phyloP scores from a whole-genome alignment of 2,113 vertebrate species.

The Bothrops jararaca region DNA sequence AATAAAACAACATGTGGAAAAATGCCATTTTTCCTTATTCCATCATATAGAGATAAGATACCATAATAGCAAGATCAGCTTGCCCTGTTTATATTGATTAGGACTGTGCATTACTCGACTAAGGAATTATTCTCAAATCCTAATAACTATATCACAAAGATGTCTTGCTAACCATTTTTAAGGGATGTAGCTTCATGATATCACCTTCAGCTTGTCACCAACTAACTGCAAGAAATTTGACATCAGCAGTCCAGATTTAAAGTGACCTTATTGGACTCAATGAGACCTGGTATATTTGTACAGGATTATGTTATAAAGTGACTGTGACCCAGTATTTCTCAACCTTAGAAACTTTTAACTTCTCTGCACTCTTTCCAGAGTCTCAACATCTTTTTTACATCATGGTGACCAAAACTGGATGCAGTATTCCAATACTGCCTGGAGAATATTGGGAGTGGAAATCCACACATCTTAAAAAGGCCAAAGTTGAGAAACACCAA shows the following conservation, averaged over 20 bases:
- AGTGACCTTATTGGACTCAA: not conserved
- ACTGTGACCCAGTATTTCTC: not conserved
- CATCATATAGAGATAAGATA: not conserved
- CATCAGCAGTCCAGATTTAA: not conserved
- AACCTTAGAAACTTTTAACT: not conserved
- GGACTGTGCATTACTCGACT: not conserved
- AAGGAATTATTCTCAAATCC: not conserved
- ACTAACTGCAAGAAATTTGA: not conserved
- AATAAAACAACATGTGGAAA: not conserved
- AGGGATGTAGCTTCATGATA: not conserved
- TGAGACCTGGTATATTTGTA: not conserved
- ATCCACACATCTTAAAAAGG: not conserved
- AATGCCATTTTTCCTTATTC: not conserved
- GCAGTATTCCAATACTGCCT: too few relatives aligned
- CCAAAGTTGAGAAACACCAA: not conserved
- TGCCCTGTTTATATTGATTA: not conserved
- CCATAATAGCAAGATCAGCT: not conserved
- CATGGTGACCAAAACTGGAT: too few relatives aligned
- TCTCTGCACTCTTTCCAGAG: too few relatives aligned
- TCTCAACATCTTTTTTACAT: too few relatives aligned
- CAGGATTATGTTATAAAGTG: not conserved
- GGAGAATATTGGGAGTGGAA: not conserved
- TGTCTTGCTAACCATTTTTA: not conserved
- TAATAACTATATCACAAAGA: not conserved
- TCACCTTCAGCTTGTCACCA: not conserved